These are phyloP conservation scores for Sebastes taczanowskii DNA, from an alignment of 2,797 vertebrate species.

Conservation along the genomic window DNA sequence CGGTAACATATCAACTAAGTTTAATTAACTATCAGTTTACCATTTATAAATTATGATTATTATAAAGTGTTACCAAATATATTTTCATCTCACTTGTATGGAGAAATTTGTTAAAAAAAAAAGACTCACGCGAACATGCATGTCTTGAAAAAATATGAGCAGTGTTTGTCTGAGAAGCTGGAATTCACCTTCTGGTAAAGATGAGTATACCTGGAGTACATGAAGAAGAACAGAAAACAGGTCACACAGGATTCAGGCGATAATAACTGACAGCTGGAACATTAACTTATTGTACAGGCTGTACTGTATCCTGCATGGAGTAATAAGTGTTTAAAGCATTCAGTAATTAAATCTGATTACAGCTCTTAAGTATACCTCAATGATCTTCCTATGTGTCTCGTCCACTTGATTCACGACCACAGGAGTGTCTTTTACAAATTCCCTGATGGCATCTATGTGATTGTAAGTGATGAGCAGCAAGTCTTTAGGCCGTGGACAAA, in stretches of 20 bases:
- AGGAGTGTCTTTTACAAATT: slow-evolving; percentile 86
- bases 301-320: neutral
- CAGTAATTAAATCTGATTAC: neutral
- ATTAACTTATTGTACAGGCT: neutral
- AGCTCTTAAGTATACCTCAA: slow-evolving; percentile 80
- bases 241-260: neutral
- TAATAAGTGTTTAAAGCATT: neutral
- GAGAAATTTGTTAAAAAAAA: neutral
- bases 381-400: slow-evolving; percentile 87
- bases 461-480: slow-evolving; percentile 93
- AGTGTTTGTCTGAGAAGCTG: slow-evolving; percentile 93
- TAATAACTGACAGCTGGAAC: neutral
- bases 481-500: slow-evolving; percentile 92
- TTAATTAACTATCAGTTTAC: too few species aligned
- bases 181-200: slow-evolving; percentile 88
- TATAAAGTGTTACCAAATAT: too few species aligned
- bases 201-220: slow-evolving; percentile 81
- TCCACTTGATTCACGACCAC: slow-evolving; percentile 88
- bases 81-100: neutral
- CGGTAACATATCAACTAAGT: too few species aligned
- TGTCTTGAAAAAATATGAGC: slow-evolving; percentile 92
- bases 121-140: slow-evolving; percentile 89
- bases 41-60: fast-evolving
- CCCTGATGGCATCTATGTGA: slow-evolving; percentile 90
- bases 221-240: neutral